Conservation (phyloP, 2,113 vertebrate genomes). For the Hypocryptadius cinnamomeus region DNA sequence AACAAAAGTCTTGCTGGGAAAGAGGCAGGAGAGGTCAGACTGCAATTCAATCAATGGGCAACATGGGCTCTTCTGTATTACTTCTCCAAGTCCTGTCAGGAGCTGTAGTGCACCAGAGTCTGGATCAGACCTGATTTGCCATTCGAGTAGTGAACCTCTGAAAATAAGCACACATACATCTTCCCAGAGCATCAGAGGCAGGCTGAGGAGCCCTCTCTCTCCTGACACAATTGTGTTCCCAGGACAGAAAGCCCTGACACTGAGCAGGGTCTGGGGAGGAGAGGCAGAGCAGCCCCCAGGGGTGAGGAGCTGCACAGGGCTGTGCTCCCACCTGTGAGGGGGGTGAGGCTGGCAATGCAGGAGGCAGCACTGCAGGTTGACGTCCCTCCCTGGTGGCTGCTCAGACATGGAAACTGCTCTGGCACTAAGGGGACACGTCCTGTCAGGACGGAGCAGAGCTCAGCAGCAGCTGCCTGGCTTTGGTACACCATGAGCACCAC, state of each 20-base stretch:
- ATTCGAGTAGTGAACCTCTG: not conserved
- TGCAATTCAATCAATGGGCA: slow-evolving; percentile 26
- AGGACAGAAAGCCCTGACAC: not conserved
- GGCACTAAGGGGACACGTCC: not conserved
- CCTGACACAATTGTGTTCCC: not conserved
- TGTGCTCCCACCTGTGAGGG: not conserved
- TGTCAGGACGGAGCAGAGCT: not conserved
- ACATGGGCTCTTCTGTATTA: not conserved
- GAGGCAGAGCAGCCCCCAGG: not conserved
- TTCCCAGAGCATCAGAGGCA: not conserved
- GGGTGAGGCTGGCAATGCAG: not conserved
- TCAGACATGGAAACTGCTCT: not conserved
- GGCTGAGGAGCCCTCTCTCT: not conserved
- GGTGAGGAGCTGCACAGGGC: not conserved
- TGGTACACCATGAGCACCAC: not conserved
- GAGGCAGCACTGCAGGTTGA: not conserved
- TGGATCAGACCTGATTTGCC: not conserved
- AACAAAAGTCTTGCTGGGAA: slow-evolving; percentile 17
- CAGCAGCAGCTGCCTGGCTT: not conserved
- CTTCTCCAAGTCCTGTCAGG: not conserved
- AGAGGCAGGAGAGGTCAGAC: slow-evolving; percentile 14
- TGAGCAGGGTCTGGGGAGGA: not conserved
- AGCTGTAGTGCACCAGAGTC: not conserved
- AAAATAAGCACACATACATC: not conserved
- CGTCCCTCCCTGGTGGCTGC: not conserved